Evolutionary conservation across 1,140 invertebrate species (phyloP).

Genomic region (Pogonognathellus flavescens): DNA sequence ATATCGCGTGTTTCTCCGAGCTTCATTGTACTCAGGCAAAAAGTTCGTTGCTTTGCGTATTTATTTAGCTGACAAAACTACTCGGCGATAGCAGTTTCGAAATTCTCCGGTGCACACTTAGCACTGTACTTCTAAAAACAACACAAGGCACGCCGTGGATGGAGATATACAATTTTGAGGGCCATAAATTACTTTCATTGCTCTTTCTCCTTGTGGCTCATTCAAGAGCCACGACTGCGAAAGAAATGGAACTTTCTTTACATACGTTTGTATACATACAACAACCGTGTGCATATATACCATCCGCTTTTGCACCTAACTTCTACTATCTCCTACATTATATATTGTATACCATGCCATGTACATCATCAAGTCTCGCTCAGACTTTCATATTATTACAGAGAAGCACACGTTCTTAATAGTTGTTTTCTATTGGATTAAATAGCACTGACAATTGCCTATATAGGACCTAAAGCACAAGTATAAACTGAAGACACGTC

Average conservation of each 20-base stretch:
- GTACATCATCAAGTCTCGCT: not conserved
- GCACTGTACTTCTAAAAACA: constrained; percentile 18
- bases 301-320: not conserved
- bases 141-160: constrained; percentile 4
- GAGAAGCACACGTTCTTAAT: not conserved
- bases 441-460: not conserved
- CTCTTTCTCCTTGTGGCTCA: constrained; percentile 5
- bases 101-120: constrained; percentile 43
- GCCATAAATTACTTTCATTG: constrained; percentile 41
- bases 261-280: not conserved
- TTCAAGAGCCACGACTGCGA: not conserved
- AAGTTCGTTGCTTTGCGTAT: constrained; percentile 33
- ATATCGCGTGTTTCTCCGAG: constrained; percentile 36
- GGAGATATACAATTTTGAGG: constrained; percentile 36
- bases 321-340: no score
- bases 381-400: not conserved
- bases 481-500: not conserved
- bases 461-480: not conserved
- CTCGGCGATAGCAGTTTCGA: constrained; percentile 40
- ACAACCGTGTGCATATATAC: not conserved
- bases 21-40: not conserved
- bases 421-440: not conserved
- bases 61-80: constrained; percentile 13
- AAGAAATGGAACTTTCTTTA: constrained; percentile 10
- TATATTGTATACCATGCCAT: not conserved